These are phyloP conservation scores for Anadara kagoshimensis DNA, from an alignment of 1,140 invertebrate species.

Conservation along the genomic window DNA sequence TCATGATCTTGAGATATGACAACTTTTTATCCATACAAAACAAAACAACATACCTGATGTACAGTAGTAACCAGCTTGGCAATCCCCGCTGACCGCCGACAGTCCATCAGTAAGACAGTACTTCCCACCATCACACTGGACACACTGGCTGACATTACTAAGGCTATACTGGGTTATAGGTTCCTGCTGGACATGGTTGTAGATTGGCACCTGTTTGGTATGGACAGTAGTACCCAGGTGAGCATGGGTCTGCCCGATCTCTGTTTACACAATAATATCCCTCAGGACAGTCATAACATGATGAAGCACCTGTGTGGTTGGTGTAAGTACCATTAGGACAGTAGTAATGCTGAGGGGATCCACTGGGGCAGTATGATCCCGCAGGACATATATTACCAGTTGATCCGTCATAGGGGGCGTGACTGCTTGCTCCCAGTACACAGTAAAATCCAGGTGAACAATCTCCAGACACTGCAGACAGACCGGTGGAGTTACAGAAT, in stretches of 20 bases:
- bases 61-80: slow-evolving; percentile 68
- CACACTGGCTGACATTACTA: slow-evolving; percentile 58
- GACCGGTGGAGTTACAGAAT: slow-evolving; percentile 61
- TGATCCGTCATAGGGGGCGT: slow-evolving; percentile 59
- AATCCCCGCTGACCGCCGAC: slow-evolving; percentile 52
- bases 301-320: slow-evolving; percentile 64
- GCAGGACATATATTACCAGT: slow-evolving; percentile 69
- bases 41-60: slow-evolving; percentile 50
- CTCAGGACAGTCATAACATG: slow-evolving; percentile 68
- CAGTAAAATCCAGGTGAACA: slow-evolving; percentile 69
- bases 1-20: too few relatives aligned
- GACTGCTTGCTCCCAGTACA: slow-evolving; percentile 47
- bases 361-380: slow-evolving; percentile 64
- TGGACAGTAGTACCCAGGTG: slow-evolving; percentile 67
- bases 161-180: slow-evolving; percentile 64
- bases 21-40: too few relatives aligned
- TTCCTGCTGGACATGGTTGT: slow-evolving; percentile 67
- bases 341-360: slow-evolving; percentile 58
- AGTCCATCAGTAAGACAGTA: slow-evolving; percentile 61
- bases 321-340: slow-evolving; percentile 71
- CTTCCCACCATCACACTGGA: slow-evolving; percentile 68
- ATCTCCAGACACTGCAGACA: slow-evolving; percentile 52
- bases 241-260: slow-evolving; percentile 64
- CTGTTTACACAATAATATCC: slow-evolving; percentile 66
- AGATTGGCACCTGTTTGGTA: slow-evolving; percentile 65